Conservation (phyloP, 2,113 vertebrate species). For the Piprites chloris region DNA sequence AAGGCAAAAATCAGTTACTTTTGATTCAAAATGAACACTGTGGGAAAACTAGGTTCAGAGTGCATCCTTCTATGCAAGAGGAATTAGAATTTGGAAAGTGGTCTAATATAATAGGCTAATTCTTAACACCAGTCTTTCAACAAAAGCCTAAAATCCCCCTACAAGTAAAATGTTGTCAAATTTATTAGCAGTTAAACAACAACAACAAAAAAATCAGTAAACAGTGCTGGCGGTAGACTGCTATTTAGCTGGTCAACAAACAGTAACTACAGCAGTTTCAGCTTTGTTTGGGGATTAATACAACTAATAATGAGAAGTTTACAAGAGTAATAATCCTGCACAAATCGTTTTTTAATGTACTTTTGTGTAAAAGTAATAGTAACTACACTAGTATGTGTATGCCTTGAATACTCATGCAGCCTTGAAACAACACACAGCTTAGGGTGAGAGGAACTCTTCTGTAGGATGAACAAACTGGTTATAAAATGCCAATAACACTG, state of each 20-base stretch:
- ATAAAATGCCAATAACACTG: not conserved
- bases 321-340: not conserved
- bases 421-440: not conserved
- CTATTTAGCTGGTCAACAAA: not conserved
- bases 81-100: not conserved
- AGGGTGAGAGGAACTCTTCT: not conserved
- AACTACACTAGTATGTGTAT: not conserved
- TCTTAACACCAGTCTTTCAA: not conserved
- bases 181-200: not conserved
- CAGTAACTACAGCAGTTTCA: not conserved
- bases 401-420: not conserved
- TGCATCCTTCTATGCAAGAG: not conserved
- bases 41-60: not conserved
- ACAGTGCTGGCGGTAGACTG: not conserved
- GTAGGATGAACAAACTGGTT: not conserved
- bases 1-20: not conserved
- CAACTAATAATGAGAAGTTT: not conserved
- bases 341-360: not conserved
- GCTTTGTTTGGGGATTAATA: not conserved
- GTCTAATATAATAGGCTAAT: not conserved
- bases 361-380: not conserved
- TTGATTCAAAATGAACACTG: not conserved
- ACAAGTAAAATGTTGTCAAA: not conserved
- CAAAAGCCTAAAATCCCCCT: not conserved
- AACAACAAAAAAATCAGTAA: not conserved